These are phyloP conservation scores for Simalia tracyae DNA, from an alignment of 2,797 vertebrate species.

Conservation along the genomic window DNA sequence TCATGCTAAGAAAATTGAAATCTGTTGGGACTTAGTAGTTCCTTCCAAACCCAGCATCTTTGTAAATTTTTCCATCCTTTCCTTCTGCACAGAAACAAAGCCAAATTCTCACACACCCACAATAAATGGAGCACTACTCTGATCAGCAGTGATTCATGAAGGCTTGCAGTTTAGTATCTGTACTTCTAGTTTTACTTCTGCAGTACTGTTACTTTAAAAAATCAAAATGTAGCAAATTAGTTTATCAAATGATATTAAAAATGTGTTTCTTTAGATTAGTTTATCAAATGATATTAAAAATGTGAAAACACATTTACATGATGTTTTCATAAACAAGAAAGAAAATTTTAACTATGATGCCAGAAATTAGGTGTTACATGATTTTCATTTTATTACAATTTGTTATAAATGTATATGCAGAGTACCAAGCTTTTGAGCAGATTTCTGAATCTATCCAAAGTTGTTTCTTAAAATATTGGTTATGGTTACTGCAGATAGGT, in stretches of 20 bases:
- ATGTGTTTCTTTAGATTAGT: conserved; percentile 56
- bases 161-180: conserved; percentile 53
- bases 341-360: conserved; percentile 60
- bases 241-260: conserved; percentile 50
- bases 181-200: conserved; percentile 53
- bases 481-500: conserved; percentile 73
- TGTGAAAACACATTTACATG: conserved; percentile 41
- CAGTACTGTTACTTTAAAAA: conserved; percentile 45
- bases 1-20: conserved; percentile 20
- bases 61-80: conserved; percentile 41
- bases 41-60: conserved; percentile 24
- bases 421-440: conserved; percentile 73
- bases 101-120: conserved; percentile 25
- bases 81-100: background rate
- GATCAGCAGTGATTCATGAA: conserved; percentile 61
- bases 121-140: conserved; percentile 49
- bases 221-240: conserved; percentile 46
- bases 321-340: conserved; percentile 52
- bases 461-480: conserved; percentile 71
- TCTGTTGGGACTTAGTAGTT: conserved; percentile 35
- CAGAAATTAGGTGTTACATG: conserved; percentile 72
- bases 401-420: conserved; percentile 72
- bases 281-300: conserved; percentile 48
- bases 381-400: conserved; percentile 72
- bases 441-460: conserved; percentile 64